phyloP scores from a whole-genome alignment of 2,797 vertebrate species.

The Melanotaenia nigrans region DNA sequence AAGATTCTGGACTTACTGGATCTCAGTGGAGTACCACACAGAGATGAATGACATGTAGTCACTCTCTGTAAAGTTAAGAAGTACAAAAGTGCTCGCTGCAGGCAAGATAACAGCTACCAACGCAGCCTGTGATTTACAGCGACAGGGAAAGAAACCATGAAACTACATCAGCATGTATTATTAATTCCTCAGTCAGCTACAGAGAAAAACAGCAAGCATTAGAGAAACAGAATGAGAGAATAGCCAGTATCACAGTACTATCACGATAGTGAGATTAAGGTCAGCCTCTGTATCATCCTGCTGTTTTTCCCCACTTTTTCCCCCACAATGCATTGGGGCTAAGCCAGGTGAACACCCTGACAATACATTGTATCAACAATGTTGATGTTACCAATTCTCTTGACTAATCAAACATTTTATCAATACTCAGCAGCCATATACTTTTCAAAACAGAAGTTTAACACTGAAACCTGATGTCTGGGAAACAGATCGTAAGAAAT shows the following conservation, averaged over 20 bases:
- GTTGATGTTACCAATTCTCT: no score
- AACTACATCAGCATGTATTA: constrained; percentile 49
- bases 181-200: constrained; percentile 39
- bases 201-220: constrained; percentile 16
- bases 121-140: constrained; percentile 48
- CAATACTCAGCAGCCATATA: not conserved
- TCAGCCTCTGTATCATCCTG: constrained; percentile 56
- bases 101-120: constrained; percentile 48
- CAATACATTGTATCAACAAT: constrained; percentile 11
- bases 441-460: not conserved
- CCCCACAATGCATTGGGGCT: constrained; percentile 37
- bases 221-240: constrained; percentile 16
- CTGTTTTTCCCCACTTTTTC: constrained; percentile 13
- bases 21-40: constrained; percentile 46
- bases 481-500: not conserved
- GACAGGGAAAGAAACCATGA: constrained; percentile 27
- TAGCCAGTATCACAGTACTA: constrained; percentile 10
- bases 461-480: not conserved
- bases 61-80: constrained; percentile 34
- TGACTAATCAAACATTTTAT: no score
- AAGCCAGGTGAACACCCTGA: constrained; percentile 27
- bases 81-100: constrained; percentile 36
- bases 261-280: constrained; percentile 50
- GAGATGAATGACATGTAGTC: constrained; percentile 31
- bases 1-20: constrained; percentile 36